Base-by-base conservation (phyloP, 2,113 vertebrate species). In the Nothobranchius kuhntae region DNA sequence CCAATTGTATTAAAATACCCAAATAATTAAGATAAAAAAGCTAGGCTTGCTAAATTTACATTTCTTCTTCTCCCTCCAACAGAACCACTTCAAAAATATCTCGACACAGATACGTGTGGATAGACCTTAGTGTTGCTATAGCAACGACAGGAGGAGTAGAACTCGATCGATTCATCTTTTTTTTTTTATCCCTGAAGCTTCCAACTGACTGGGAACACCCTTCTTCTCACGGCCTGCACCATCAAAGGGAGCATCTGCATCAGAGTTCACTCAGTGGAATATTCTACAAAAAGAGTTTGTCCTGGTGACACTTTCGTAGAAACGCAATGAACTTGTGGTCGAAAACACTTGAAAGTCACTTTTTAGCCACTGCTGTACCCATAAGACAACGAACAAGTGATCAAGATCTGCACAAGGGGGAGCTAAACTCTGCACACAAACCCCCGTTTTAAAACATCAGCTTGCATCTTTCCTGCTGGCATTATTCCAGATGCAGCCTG, bases 171-270 rank as follows among this genome's bases (percentile, higher is more conserved):
- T 91, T 87, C 84, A 83, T 30, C 30, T 4, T 85, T 74, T 76
- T 74, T 76, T 65, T 62, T 77, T 60, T 55, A 80, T 83, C 80
- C 76, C 64, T 64, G 72, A 71, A 82, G 65, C 80, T 66, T 75
- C 53, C 53, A 88, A 73, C 78, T 89, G 81, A 77, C 82, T 69
- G 86, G 85, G 84, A 92, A 89, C 83, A 81, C 84, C 84, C 86
- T 51, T 51, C 47, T 67, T 85, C 77, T 80, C 63, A 58, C 75
- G 46, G 70, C 65, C 61, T 60, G 68, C 50, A 48, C 81, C 77
- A 75, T 13, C 38, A 40, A 40, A 40, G 38, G 30, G 51, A 40
- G 51, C n/a, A 12, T 13, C 62, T 73, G 58, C 13, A 7, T 10
- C 36, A 48, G 53, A 80, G 66, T 67, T 71, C 77, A 71, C 15